Percentiles rank a stretch among this genome's conserved stretches.
These are phyloP conservation scores for Idris sp. DNA, from an alignment of 1,140 invertebrate genomes.

Conservation along the genomic window DNA sequence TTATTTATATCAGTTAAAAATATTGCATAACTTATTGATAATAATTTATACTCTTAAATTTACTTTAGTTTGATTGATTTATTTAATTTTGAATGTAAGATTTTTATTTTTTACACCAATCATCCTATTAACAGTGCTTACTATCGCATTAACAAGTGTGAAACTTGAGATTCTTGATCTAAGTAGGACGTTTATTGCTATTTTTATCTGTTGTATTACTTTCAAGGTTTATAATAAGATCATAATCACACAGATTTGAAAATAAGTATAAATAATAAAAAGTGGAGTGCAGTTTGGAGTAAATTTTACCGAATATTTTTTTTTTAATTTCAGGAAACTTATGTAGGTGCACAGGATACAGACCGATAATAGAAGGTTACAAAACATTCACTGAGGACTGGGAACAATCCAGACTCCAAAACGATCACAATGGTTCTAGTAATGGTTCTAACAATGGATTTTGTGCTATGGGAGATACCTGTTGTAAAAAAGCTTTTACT, in stretches of 20 bases:
- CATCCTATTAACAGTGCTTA: slow-evolving; percentile 15
- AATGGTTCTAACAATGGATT: slow-evolving; percentile 44
- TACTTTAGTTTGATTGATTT: too few species aligned
- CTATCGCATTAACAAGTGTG: slow-evolving; percentile 29
- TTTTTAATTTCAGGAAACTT: slow-evolving; percentile 91
- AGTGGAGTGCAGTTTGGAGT: too few species aligned
- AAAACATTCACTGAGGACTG: slow-evolving; percentile 90
- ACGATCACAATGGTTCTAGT: slow-evolving; percentile 17
- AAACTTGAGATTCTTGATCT: slow-evolving; percentile 15
- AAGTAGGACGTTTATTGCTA: slow-evolving; percentile 28
- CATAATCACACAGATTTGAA: too few species aligned
- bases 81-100: too few species aligned
- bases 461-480: slow-evolving; percentile 82
- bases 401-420: slow-evolving; percentile 75
- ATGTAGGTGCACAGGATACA: slow-evolving; percentile 94
- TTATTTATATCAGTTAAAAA: too few species aligned
- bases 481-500: slow-evolving; percentile 78
- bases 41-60: too few species aligned
- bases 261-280: too few species aligned
- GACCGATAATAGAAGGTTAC: slow-evolving; percentile 93
- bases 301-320: too few species aligned
- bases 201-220: slow-evolving; percentile 28
- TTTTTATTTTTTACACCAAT: slow-evolving; percentile 8
- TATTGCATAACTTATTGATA: too few species aligned
- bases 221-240: slow-evolving; percentile 22